Base-by-base conservation (phyloP, 2,888 invertebrate genomes). In the Biston stratarius region DNA sequence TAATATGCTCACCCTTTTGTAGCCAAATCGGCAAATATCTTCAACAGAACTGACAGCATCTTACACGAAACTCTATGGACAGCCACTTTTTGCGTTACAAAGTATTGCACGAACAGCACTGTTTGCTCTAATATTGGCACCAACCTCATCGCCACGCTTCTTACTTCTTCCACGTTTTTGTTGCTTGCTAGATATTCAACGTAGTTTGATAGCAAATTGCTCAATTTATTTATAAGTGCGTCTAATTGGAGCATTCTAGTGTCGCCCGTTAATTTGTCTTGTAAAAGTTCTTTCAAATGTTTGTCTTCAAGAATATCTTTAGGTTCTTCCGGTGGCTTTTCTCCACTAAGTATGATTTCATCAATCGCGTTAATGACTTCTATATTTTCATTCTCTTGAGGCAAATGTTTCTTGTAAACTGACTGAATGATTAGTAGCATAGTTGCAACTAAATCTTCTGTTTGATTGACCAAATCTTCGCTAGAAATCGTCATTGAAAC, bases 1-100 rank as follows among this genome's bases (percentile, higher is more conserved):
- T 45, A 57, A n/a, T 45, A 51, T 0, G 95, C 94, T 97, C 77
- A 94, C 94, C 94, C 94, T 95, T 94, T 97, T 48, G 95, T 94
- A 12, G 96, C 96, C 40, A 99, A 94, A 77, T 98, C 97, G 0
- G 97, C 95, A 86, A 99, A 99, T 12, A 98, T 96, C 69, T 96
- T 97, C 61, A 98, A 87, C 64, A 99, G 94, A 5, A 98, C 95
- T 0, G 97, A 97, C 8, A 97, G 92, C 92, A 99, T 96, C 91
- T 99, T 99, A 74, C 96, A 96, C 0, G 96, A 96, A 0, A 97
- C 95, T 76, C 98, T 95, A 80, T 98, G 97, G 0, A 96, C 95
- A 0, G 96, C 96, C 3, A 98, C 95, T 83, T 97, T 96, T 76
- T 97, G 96, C 0, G 96, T 96, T 6, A 98, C 85, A 78, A 97